Evolutionary conservation across 2,113 vertebrate species (phyloP).

Genomic region (Mastomys natalensis): DNA sequence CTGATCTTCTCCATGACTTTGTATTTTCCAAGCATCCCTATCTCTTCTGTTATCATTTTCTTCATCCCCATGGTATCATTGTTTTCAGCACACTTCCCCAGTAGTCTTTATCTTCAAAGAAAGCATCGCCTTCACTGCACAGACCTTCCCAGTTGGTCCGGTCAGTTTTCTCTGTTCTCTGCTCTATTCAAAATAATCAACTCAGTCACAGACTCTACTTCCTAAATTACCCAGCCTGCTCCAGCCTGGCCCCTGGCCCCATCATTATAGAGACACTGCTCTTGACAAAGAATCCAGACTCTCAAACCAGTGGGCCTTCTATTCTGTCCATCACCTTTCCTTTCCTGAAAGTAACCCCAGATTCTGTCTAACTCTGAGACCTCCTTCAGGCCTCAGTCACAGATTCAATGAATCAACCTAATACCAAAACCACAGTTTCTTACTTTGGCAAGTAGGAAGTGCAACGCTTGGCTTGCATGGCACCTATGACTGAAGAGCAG

Average conservation of each 20-base stretch:
- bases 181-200: not conserved
- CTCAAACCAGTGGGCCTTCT: not conserved
- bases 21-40: not conserved
- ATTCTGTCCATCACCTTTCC: not conserved
- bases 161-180: not conserved
- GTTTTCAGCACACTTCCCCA: not conserved
- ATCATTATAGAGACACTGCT: not conserved
- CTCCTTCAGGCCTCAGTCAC: not conserved
- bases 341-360: not conserved
- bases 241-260: not conserved
- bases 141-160: not conserved
- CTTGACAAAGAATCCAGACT: slow-evolving; percentile 5
- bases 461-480: not conserved
- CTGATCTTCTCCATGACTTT: not conserved
- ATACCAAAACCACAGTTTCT: not conserved
- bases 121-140: not conserved
- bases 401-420: not conserved
- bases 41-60: not conserved
- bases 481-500: not conserved
- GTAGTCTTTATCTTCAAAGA: not conserved
- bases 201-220: not conserved
- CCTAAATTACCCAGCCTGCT: not conserved
- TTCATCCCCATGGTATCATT: not conserved
- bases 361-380: not conserved
- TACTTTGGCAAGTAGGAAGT: slow-evolving; percentile 11